phyloP scores from a whole-genome alignment of 2,888 invertebrate species.

The Dione vanillae region DNA sequence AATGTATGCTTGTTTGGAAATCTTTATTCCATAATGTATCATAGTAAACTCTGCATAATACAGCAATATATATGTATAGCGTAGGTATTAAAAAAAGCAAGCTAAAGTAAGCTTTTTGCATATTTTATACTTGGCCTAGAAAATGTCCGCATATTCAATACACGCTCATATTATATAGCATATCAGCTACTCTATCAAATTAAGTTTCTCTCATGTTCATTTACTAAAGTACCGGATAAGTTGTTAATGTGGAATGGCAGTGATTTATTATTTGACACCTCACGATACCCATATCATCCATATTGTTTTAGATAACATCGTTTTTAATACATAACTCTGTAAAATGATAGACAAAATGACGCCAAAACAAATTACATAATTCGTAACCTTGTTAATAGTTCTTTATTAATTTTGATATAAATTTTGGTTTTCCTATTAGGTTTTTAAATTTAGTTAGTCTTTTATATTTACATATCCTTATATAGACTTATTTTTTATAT shows the following conservation, averaged over 20 bases:
- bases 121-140: constrained; percentile 29
- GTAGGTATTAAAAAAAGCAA: constrained; percentile 3
- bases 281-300: constrained; percentile 3
- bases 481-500: no score
- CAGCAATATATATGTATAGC: background rate
- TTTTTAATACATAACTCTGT: background rate
- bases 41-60: constrained; percentile 15
- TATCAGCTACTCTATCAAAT: constrained; percentile 73
- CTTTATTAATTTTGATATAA: background rate
- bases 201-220: constrained; percentile 45
- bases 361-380: constrained; percentile 9
- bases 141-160: constrained; percentile 23
- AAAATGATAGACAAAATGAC: constrained; percentile 12
- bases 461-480: no score
- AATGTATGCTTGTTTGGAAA: background rate
- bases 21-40: background rate
- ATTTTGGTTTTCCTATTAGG: background rate
- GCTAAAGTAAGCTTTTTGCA: background rate
- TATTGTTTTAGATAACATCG: constrained; percentile 16
- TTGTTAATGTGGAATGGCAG: constrained; percentile 37
- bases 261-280: constrained; percentile 44
- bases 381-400: background rate
- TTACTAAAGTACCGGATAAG: constrained; percentile 41
- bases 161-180: constrained; percentile 2
- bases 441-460: no score